Percentiles rank a stretch among this genome's conserved stretches.
Evolutionary conservation across 1,140 invertebrate genomes (phyloP).

Genomic region (Drosophila busckii): DNA sequence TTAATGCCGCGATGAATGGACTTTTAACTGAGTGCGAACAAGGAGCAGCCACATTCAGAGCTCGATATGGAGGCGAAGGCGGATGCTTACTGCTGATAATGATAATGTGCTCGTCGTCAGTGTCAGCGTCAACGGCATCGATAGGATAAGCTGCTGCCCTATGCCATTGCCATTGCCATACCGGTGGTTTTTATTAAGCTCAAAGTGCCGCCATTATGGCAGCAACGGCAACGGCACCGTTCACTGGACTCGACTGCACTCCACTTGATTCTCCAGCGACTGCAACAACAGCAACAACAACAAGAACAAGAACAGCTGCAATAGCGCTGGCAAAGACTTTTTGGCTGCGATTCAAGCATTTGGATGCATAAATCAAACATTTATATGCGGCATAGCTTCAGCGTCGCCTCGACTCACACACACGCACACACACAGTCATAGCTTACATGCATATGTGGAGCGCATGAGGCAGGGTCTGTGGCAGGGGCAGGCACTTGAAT

Average conservation of each 20-base stretch:
- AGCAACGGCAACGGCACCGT: constrained; percentile 15
- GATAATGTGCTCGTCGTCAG: constrained; percentile 62
- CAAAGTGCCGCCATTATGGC: constrained; percentile 71
- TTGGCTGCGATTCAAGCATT: constrained; percentile 75
- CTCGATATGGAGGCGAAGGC: constrained; percentile 21
- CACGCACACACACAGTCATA: neutral
- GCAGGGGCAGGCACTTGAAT: constrained; percentile 64
- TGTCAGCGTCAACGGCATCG: constrained; percentile 45
- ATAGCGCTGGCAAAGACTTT: constrained; percentile 55
- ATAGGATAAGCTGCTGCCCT: constrained; percentile 41
- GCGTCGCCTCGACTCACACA: constrained; percentile 58
- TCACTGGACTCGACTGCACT: constrained; percentile 24
- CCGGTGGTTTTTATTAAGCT: constrained; percentile 55
- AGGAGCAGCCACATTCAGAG: constrained; percentile 17
- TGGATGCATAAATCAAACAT: constrained; percentile 76
- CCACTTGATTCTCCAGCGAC: constrained; percentile 25
- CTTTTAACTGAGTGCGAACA: constrained; percentile 62
- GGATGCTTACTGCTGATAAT: constrained; percentile 48
- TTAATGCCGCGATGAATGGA: constrained; percentile 38
- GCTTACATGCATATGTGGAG: constrained; percentile 52
- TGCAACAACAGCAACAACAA: constrained; percentile 37
- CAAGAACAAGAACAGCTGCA: constrained; percentile 52
- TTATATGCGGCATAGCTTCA: constrained; percentile 72
- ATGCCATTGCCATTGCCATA: constrained; percentile 10
- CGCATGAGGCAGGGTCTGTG: constrained; percentile 6